Base-by-base conservation (phyloP, 2,888 invertebrate genomes). In the Gortyna flavago region DNA sequence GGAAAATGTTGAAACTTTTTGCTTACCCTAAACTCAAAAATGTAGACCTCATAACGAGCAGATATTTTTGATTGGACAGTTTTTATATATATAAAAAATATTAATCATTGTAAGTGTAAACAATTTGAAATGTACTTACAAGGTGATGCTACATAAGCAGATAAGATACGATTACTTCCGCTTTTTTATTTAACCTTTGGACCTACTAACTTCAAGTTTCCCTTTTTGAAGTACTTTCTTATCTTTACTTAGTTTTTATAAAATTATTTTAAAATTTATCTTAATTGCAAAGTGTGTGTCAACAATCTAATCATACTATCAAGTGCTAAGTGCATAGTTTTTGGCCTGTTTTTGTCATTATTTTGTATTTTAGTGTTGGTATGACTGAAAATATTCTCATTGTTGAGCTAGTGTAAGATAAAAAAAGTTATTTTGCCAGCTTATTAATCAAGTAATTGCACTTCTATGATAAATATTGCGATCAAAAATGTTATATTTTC, bases 351-450 rank as follows among this genome's bases (percentile, higher is more conserved):
- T 81, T 80, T 78, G 65, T 77, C 44, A 80, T 80, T 84, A 84
- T 75, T 82, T 87, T 86, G 80, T 85, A 76, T 75, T 71, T 64
- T 83, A 85, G 44, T 77, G 68, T 85, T 80, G 67, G 76, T 80
- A 72, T 74, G 81, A 87, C 78, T 83, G 85, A 83, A 77, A 77
- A 75, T 80, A 79, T 80, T 86, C 78, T 81, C 74, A 68, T 67
- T 79, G 71, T 80, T 67, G 66, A 80, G 62, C 65, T 85, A 76
- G 64, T 66, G 16, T 65, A 82, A 75, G 75, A 82, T 81, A 77
- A 68, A 70, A 70, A 59, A 75, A 76, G 41, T 72, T 64, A 72
- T 75, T 62, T 72, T 79, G 38, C 73, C 41, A 32, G 54, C 57
- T 67, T 51, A 72, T 59, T 57, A 75, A 38, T 57, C 29, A 77